Conservation (phyloP, 2,888 invertebrate genomes). For the Nymphalis urticae region DNA sequence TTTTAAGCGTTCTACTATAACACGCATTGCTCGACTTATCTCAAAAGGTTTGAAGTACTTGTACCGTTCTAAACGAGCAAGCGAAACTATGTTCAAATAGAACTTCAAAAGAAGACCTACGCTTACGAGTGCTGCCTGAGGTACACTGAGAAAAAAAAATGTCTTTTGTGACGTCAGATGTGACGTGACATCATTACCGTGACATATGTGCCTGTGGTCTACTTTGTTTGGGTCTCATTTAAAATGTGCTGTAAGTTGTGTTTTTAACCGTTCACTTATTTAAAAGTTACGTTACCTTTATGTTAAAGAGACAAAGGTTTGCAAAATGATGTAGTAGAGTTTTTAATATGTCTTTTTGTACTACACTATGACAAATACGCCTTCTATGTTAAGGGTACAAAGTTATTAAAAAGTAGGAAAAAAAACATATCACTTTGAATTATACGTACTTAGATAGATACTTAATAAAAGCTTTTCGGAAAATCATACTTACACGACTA, state of each 20-base stretch:
- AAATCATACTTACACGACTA: too few relatives aligned
- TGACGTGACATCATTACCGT: constrained; percentile 15
- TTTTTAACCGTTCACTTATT: not conserved
- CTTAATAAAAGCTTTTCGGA: too few relatives aligned
- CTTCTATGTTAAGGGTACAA: too few relatives aligned
- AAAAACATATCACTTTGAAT: too few relatives aligned
- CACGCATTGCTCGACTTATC: constrained; percentile 45
- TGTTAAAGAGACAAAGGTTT: too few relatives aligned
- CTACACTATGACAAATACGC: too few relatives aligned
- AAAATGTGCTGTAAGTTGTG: not conserved
- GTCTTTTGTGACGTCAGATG: constrained; percentile 28
- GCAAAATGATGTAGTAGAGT: too few relatives aligned
- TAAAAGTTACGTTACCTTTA: too few relatives aligned
- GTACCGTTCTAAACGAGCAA: constrained; percentile 43
- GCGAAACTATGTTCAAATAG: constrained; percentile 35
- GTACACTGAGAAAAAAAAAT: constrained; percentile 7
- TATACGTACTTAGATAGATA: too few relatives aligned
- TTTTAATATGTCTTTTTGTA: too few relatives aligned
- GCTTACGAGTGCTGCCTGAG: constrained; percentile 4
- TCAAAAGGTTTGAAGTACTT: constrained; percentile 51
- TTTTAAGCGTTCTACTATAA: constrained; percentile 31
- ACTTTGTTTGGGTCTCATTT: constrained; percentile 24
- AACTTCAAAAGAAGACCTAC: constrained; percentile 19
- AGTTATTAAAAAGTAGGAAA: too few relatives aligned
- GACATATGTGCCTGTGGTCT: constrained; percentile 30